Evolutionary conservation across 2,888 invertebrate genomes (phyloP), one percentile per base, ranked within the genome.

Genomic region (Sminthurides aquaticus): DNA sequence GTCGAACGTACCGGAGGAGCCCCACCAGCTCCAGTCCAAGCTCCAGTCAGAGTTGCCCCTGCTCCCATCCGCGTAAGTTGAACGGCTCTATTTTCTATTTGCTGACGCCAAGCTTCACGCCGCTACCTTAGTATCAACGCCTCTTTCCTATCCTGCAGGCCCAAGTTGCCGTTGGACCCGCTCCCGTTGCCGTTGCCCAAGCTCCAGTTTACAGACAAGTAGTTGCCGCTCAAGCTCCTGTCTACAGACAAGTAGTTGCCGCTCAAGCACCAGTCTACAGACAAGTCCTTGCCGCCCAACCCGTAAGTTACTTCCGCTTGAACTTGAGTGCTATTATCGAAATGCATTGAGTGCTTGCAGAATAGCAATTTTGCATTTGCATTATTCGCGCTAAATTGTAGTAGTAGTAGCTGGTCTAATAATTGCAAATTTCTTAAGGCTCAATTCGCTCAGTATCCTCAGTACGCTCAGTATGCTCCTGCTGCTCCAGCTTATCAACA

Each of bases 1-100:
- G 65, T 65, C 11, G 65, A 60, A 60, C 56, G 60, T 26, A 26
- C 58, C 27, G 59, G 59, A 26, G 29, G 29, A 3, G 48, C 62
- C 15, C 48, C 25, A 8, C 48, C 56, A 43, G 49, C 43, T 48
- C 29, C 49, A 25, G 62, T 28, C 57, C 48, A 43, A 11, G 62
- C 34, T 28, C 49, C 63, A 25, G 43, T 49, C 48, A 22, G 24
- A 15, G 65, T 29, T 48, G 60, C 60, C 57, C 49, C 43, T 15
- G 43, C 27, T 54, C 18, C 59, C 26, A 22, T 59, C 43, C 43
- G 29, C 25, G 2, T 5, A n/a, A 24, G 24, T 48, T 34, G 22
- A 11, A 27, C 57, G 25, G 28, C 2, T 56, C 25, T 20, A 24
- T 25, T 56, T 25, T 24, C 56, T 15, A 3, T 57, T 27, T n/a